Base-by-base conservation (phyloP, 2,888 invertebrate species). In the Hirtodrosophila trivittata region DNA sequence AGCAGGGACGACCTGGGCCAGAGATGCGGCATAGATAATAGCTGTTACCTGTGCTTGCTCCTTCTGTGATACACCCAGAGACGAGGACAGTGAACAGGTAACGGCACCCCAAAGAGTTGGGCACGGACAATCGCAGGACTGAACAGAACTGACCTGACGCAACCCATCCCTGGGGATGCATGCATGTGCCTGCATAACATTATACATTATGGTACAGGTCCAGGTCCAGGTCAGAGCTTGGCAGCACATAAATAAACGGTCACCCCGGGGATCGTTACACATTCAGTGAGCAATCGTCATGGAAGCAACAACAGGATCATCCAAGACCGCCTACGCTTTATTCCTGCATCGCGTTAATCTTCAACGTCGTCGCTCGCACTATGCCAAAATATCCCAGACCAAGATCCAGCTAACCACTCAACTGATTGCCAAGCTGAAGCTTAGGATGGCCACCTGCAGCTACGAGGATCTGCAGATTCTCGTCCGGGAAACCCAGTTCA, bases 271-370 rank as follows among this genome's bases (percentile, higher is more conserved):
- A 35, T 43, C 38, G 16, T 8, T 28, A 77, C 39, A 57, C 86
- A 78, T 42, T 78, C 55, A 63, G 4, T 51, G 12, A 66, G n/a
- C 43, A 54, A 28, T 49, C 77, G 42, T 49, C 59, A 78, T 78
- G 84, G 62, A 39, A 66, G 33, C 80, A 58, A 65, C 69, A 56
- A 18, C 39, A 26, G 16, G 64, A 1, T n/a, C 57, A 33, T 13
- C 64, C 4, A 39, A 49, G 18, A 60, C 73, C 25, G 77, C 68
- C 18, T 71, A 57, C 33, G 71, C 66, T 43, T 10, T 82, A 10
- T 84, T 71, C 35, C 9, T 86, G 67, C 81, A 82, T 26, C 81
- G 77, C 3, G 43, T 64, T 13, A 86, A 84, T 37, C 12, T 82
- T 39, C 77, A 67, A 13, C 77, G 86, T 1, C 68, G 66, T 1